Evolutionary conservation across 2,888 invertebrate genomes (phyloP).

Genomic region (Folsomia manolachei): DNA sequence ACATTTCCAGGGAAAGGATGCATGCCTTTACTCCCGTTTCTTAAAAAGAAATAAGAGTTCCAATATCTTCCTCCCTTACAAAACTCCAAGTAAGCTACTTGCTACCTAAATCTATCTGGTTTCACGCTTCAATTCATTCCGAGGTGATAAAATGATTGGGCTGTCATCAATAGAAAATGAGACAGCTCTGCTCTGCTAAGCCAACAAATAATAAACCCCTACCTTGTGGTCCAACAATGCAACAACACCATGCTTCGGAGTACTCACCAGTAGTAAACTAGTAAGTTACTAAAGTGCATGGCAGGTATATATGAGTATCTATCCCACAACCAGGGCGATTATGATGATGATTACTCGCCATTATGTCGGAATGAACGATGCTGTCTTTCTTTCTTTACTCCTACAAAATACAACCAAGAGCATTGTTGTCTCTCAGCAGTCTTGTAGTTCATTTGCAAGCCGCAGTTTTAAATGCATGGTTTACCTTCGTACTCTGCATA

Average conservation of each 20-base stretch:
- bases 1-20: background rate
- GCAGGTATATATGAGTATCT: too few relatives aligned
- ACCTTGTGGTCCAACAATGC: background rate
- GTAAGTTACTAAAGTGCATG: background rate
- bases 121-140: constrained; percentile 16
- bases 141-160: constrained; percentile 20
- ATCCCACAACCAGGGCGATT: background rate
- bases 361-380: background rate
- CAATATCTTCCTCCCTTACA: too few relatives aligned
- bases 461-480: background rate
- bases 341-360: background rate
- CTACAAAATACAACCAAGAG: background rate
- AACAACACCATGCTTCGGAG: too few relatives aligned
- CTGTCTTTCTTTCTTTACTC: background rate
- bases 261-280: too few relatives aligned
- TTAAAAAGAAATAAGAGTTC: too few relatives aligned
- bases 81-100: too few relatives aligned
- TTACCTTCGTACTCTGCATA: background rate
- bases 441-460: background rate
- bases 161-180: constrained; percentile 11
- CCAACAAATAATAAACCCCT: background rate
- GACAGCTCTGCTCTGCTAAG: background rate
- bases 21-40: constrained; percentile 8
- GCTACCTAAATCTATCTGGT: too few relatives aligned
- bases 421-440: background rate